Base-by-base conservation (phyloP, 1,140 invertebrate genomes). In the Euura lappo region DNA sequence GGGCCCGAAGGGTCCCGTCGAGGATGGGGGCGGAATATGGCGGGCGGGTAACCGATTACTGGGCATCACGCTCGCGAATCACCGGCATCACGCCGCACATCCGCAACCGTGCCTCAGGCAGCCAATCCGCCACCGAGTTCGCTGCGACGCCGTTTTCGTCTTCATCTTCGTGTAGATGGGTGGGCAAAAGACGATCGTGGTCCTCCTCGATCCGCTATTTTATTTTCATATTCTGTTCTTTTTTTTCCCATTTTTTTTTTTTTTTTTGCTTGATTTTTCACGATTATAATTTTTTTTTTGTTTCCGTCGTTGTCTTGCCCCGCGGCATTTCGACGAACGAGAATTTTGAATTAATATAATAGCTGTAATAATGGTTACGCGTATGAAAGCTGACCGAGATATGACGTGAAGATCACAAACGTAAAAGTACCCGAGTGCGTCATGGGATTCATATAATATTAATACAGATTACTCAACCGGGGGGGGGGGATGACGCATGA, bases 11-110 rank as follows among this genome's bases (percentile, higher is more conserved):
- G 51, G 3, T 60, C 51, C 13, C 51, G 51, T 13, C 10, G 70
- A 67, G 44, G 5, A 13, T 10, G 44, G 6, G 45, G 44, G 44
- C 76, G 76, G 76, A 84, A 81, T 77, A 85, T 79, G 83, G 82
- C 82, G 84, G 84, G 74, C 72, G 72, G 68, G 79, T 75, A 80
- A 80, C 79, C 81, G 85, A 87, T 88, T 87, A 88, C 85, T 87
- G 86, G 86, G 86, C 82, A 87, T 79, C 76, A 78, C 76, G 83
- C 85, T 83, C 85, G 82, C 86, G 86, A 87, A 88, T 88, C 86
- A 86, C 82, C 85, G 85, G 83, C 84, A 87, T 88, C 86, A 84
- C 84, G 83, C 85, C 84, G 82, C 80, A 82, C 80, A 88, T 87
- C 84, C 84, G 81, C 81, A 85, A 86, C 82, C 83, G 80, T 78